Base-by-base conservation (phyloP, 2,888 invertebrate genomes). In the Drosophila kambysellisi region DNA sequence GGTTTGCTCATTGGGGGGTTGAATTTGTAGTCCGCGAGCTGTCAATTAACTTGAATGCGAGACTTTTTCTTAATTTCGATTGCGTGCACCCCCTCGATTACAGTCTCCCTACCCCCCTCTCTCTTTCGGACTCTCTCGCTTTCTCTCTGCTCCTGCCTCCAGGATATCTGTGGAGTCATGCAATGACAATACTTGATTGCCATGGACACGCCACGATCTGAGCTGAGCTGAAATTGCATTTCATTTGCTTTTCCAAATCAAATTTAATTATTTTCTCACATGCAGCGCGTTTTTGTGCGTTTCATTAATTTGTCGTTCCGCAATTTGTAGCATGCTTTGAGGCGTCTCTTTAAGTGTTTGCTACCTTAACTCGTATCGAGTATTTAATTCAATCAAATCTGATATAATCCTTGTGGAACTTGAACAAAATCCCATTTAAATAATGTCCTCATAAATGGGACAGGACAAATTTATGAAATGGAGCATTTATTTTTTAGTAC, bases 1-100 rank as follows among this genome's bases (percentile, higher is more conserved):
- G 35, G 12, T 12, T 6, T 62, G 52, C 17, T 43, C 32, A 41
- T 57, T 20, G 53, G 54, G 43, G 52, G 52, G 58, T 53, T 58
- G 58, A 54, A 59, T 51, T 74, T 48, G 63, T 52, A 64, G 78
- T 76, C 79, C 76, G 82, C 79, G 80, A 79, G 78, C 82, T 83
- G 87, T 82, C 91, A 89, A 90, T 92, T 91, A 90, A 91, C 91
- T 92, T 92, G 90, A 92, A 92, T 89, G 75, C 69, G 70, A 89
- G 84, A 84, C 84, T 83, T 83, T 83, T 87, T 82, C 83, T 91
- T 86, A 91, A 88, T 92, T 89, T 84, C 74, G 75, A 70, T 76
- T 81, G 88, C 83, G 81, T 82, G 79, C 67, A 20, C 37, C 39
- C 37, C 58, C 32, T 17, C 32, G 32, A 57, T 57, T 57, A 57